Conservation (phyloP, 2,797 vertebrate genomes). For the Malurus leucopterus region DNA sequence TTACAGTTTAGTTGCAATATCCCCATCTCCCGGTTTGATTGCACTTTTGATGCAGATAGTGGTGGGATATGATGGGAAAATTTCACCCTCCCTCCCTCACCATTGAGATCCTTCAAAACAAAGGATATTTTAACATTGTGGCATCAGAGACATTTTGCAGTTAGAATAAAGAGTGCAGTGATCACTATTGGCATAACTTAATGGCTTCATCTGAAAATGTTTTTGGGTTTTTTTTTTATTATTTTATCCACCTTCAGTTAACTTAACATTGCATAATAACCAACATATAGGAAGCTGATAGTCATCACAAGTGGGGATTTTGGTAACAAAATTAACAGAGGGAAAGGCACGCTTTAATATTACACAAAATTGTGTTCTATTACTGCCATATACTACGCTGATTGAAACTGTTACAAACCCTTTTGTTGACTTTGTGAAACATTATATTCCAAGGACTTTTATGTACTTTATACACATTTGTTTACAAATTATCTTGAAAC, state of each 20-base stretch:
- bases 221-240: too few relatives aligned
- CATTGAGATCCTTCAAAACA: not conserved
- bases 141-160: not conserved
- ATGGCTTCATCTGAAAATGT: not conserved
- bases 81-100: not conserved
- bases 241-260: not conserved
- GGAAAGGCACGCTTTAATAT: not conserved
- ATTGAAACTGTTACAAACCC: not conserved
- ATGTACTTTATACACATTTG: slow-evolving; percentile 36
- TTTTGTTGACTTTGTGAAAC: slow-evolving; percentile 1
- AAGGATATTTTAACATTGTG: not conserved
- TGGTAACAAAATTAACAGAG: not conserved
- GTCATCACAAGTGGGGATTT: not conserved
- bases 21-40: not conserved
- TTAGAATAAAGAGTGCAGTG: not conserved
- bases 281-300: not conserved
- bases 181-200: not conserved
- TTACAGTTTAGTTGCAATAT: not conserved
- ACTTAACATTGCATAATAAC: not conserved
- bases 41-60: not conserved
- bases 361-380: not conserved
- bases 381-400: not conserved
- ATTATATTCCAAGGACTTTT: slow-evolving; percentile 30
- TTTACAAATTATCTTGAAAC: slow-evolving; percentile 65
- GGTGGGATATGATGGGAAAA: not conserved